Conservation (phyloP, 2,888 invertebrate species). For the Stramonita haemastoma region DNA sequence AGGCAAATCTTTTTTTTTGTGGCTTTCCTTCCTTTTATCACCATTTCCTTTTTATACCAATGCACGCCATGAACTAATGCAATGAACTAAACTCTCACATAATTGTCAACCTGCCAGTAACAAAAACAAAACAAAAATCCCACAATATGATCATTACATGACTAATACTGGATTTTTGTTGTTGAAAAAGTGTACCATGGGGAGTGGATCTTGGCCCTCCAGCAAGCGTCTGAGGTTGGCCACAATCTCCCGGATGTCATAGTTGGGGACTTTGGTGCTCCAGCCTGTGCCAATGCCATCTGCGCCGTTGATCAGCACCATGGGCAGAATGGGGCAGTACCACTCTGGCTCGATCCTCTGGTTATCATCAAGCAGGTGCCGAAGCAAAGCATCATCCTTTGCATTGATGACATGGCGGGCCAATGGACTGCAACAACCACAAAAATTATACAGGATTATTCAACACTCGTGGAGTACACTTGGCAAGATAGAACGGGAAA, state of each 20-base stretch:
- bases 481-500: no score
- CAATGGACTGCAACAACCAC: conserved; percentile 62
- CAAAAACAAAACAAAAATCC: no score
- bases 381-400: conserved; percentile 91
- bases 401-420: conserved; percentile 91
- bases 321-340: conserved; percentile 96
- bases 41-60: background rate
- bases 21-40: background rate
- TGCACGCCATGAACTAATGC: no score
- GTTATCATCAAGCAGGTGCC: conserved; percentile 94
- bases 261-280: conserved; percentile 98
- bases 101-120: no score
- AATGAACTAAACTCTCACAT: no score
- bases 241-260: conserved; percentile 94
- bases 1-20: no score
- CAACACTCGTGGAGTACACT: no score
- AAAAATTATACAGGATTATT: background rate
- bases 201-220: conserved; percentile 84
- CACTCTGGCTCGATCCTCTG: conserved; percentile 95
- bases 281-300: conserved; percentile 99
- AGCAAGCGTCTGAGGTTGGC: conserved; percentile 87
- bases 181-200: conserved; percentile 82
- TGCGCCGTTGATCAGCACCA: conserved; percentile 97
- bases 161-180: no score
- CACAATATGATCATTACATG: no score